phyloP scores from a whole-genome alignment of 1,140 invertebrate species.

The Drosophila mauritiana region DNA sequence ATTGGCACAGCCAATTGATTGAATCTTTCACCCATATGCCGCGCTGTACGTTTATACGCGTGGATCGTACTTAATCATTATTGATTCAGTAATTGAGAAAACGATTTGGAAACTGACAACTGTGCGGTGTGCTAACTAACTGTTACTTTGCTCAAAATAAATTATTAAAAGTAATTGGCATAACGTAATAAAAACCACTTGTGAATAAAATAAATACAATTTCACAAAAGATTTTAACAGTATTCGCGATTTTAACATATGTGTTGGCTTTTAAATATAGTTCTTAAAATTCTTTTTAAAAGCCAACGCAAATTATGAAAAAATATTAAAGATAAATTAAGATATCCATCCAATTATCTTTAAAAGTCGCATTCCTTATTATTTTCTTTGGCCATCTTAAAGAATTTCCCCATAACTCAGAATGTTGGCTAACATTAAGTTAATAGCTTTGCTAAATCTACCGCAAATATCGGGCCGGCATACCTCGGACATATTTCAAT shows the following conservation, averaged over 20 bases:
- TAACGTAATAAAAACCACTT: not conserved
- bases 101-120: conserved; percentile 15
- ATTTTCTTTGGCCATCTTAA: not conserved
- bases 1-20: conserved; percentile 60
- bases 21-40: conserved; percentile 10
- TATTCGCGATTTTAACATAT: no score
- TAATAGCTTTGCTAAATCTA: conserved; percentile 44
- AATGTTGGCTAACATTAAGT: conserved; percentile 32
- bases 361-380: not conserved
- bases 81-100: conserved; percentile 50
- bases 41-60: conserved; percentile 18
- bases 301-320: not conserved
- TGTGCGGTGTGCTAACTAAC: conserved; percentile 22
- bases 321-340: no score
- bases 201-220: not conserved
- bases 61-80: conserved; percentile 45
- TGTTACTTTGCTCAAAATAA: conserved; percentile 13
- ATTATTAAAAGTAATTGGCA: not conserved
- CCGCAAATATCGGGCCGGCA: conserved; percentile 29
- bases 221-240: not conserved
- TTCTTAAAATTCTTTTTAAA: not conserved
- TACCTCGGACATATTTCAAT: conserved; percentile 35
- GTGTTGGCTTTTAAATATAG: not conserved
- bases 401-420: conserved; percentile 19
- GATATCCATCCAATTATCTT: not conserved